Evolutionary conservation across 1,140 invertebrate species (phyloP).

Genomic region (Bombus waltoni): DNA sequence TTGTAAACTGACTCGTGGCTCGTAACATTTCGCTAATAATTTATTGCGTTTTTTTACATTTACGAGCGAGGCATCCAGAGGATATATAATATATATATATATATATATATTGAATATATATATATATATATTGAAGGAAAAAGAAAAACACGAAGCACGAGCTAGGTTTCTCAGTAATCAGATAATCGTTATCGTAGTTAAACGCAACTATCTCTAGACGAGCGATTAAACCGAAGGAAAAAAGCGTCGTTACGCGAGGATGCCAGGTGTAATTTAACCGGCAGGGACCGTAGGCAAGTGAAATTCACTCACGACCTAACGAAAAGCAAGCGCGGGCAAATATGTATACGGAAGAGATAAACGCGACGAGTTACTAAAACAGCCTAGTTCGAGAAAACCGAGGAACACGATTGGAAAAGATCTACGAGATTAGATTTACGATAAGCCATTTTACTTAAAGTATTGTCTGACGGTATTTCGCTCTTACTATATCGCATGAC

Average conservation of each 20-base stretch:
- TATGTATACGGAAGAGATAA: not conserved
- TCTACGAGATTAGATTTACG: not conserved
- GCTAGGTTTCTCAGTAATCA: not conserved
- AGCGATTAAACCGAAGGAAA: constrained; percentile 21
- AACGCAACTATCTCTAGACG: constrained; percentile 31
- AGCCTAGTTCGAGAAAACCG: not conserved
- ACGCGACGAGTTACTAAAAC: constrained; percentile 19
- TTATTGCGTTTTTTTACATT: too few species aligned
- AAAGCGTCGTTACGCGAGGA: not conserved
- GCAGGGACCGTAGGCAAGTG: not conserved
- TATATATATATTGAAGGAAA: not conserved
- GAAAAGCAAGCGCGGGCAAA: not conserved
- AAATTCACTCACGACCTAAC: not conserved
- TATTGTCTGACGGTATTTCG: not conserved
- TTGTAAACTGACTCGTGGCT: too few species aligned
- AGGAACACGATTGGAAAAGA: not conserved
- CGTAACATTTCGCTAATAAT: too few species aligned
- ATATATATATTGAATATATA: not conserved
- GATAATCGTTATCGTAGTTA: constrained; percentile 39
- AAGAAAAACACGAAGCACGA: not conserved
- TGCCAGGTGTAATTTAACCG: not conserved
- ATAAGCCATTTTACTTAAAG: not conserved
- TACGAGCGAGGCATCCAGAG: too few species aligned
- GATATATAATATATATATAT: too few species aligned
- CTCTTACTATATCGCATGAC: too few species aligned